phyloP scores from a whole-genome alignment of 2,888 invertebrate species.

The Drymonia ruficornis region DNA sequence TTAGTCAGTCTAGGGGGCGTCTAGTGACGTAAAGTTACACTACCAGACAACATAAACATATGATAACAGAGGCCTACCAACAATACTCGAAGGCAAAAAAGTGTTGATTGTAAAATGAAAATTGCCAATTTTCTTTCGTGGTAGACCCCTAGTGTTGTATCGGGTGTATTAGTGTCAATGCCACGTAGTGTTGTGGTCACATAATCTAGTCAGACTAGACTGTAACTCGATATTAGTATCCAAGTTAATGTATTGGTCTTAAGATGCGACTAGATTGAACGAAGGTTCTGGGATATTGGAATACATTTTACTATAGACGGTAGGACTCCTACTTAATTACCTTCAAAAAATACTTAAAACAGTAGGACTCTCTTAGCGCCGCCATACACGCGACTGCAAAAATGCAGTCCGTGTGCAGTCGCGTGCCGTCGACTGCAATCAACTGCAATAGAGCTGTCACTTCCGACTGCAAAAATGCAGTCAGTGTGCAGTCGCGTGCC shows the following conservation, averaged over 20 bases:
- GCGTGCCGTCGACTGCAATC: too few relatives aligned
- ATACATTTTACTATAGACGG: too few relatives aligned
- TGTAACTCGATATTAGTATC: slow-evolving; percentile 64
- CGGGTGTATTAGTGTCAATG: slow-evolving; percentile 73
- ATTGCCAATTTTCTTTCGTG: slow-evolving; percentile 9
- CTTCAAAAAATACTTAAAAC: too few relatives aligned
- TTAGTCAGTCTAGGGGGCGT: slow-evolving; percentile 34
- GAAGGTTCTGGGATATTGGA: not conserved
- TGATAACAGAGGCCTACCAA: slow-evolving; percentile 29
- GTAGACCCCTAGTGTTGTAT: slow-evolving; percentile 28
- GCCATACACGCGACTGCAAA: too few relatives aligned
- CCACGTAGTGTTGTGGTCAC: slow-evolving; percentile 70
- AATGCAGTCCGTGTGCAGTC: too few relatives aligned
- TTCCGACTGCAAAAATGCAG: too few relatives aligned
- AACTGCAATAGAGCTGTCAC: too few relatives aligned
- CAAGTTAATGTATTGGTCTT: slow-evolving; percentile 34
- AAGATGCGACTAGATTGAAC: slow-evolving; percentile 30
- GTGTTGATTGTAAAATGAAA: not conserved
- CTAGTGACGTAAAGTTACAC: slow-evolving; percentile 10
- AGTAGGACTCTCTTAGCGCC: too few relatives aligned
- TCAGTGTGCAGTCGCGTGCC: too few relatives aligned
- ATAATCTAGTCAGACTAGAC: slow-evolving; percentile 60
- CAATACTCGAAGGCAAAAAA: slow-evolving; percentile 2
- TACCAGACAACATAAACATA: slow-evolving; percentile 25
- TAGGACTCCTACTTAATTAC: too few relatives aligned